phyloP scores from a whole-genome alignment of 2,888 invertebrate genomes.

The Erannis defoliaria region DNA sequence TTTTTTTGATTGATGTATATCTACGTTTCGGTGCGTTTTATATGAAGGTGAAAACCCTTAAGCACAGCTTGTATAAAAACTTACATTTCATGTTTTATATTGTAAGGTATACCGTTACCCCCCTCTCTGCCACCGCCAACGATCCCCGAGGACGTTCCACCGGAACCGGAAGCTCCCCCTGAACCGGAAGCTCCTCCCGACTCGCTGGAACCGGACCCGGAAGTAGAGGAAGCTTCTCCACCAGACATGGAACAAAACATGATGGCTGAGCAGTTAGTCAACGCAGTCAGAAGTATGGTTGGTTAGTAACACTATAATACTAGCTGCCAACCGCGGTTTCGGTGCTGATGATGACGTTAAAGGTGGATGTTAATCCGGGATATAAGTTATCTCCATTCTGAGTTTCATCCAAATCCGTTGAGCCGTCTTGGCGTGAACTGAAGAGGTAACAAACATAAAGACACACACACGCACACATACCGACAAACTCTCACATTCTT shows the following conservation, averaged over 20 bases:
- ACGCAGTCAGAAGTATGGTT: constrained; percentile 73
- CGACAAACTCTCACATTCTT: no score
- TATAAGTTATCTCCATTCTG: no score
- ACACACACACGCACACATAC: no score
- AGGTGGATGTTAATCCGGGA: no score
- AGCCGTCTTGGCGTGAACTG: no score
- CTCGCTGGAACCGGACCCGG: constrained; percentile 36
- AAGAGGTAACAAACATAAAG: no score
- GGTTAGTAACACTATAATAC: constrained; percentile 72
- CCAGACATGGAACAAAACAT: constrained; percentile 60
- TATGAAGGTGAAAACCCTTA: no score
- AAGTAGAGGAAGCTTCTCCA: constrained; percentile 40
- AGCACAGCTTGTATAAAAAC: neutral
- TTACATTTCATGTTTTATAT: neutral
- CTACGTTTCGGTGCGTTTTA: neutral
- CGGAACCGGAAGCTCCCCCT: constrained; percentile 38
- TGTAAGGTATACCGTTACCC: constrained; percentile 66
- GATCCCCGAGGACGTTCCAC: neutral
- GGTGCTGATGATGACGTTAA: no score
- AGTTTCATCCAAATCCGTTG: no score
- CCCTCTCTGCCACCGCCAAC: constrained; percentile 19
- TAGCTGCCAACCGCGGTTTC: no score
- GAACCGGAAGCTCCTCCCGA: constrained; percentile 38
- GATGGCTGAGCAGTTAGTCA: constrained; percentile 68
- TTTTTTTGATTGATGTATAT: neutral